These are phyloP conservation scores for Drosophila differens DNA, from an alignment of 2,888 invertebrate genomes.

Conservation along the genomic window DNA sequence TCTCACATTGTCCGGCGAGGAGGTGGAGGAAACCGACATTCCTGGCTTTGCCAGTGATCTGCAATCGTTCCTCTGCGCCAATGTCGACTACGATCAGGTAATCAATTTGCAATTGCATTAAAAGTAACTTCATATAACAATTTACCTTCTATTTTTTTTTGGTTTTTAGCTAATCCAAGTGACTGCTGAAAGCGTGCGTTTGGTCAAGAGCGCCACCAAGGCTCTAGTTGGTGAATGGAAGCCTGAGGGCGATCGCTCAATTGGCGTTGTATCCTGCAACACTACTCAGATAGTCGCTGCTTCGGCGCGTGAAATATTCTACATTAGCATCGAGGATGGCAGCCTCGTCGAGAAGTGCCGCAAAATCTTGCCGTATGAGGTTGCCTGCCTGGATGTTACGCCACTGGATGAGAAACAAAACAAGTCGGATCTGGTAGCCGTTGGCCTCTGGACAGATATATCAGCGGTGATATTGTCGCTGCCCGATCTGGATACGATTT, in stretches of 20 bases:
- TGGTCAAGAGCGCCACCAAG: conserved; percentile 90
- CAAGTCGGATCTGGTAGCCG: conserved; percentile 92
- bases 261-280: conserved; percentile 96
- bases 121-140: not conserved
- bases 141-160: not conserved
- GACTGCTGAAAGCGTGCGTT: conserved; percentile 90
- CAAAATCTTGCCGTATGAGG: conserved; percentile 94
- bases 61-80: conserved; percentile 97
- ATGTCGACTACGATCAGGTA: conserved; percentile 93
- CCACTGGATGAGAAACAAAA: conserved; percentile 89
- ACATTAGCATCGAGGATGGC: conserved; percentile 90
- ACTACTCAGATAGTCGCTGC: conserved; percentile 92
- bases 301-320: conserved; percentile 94
- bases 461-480: conserved; percentile 94
- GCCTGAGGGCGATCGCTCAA: conserved; percentile 89
- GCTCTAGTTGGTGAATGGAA: conserved; percentile 90
- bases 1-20: conserved; percentile 95
- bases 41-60: conserved; percentile 95
- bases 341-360: conserved; percentile 88
- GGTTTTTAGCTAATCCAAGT: conserved; percentile 87
- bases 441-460: conserved; percentile 99
- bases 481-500: conserved; percentile 92
- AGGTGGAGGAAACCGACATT: conserved; percentile 98
- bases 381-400: conserved; percentile 97
- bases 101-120: conserved; percentile 32